Evolutionary conservation across 2,888 invertebrate species (phyloP).

Genomic region (Brachypterus glaber): DNA sequence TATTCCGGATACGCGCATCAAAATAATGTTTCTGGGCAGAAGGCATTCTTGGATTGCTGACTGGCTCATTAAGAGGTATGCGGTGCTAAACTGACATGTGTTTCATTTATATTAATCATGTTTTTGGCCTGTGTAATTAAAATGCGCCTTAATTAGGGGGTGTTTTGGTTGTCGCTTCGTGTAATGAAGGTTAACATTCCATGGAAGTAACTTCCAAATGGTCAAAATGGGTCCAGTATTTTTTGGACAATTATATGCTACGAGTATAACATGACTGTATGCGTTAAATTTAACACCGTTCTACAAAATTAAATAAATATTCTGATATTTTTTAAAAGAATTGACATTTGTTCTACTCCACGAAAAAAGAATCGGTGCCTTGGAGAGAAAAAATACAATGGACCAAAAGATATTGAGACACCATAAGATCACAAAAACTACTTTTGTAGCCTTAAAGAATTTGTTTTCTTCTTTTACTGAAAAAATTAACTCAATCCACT

Average conservation of each 20-base stretch:
- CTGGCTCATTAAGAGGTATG: conserved; percentile 42
- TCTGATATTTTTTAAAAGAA: too few relatives aligned
- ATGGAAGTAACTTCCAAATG: conserved; percentile 14
- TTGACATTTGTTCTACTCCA: too few relatives aligned
- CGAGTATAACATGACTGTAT: too few relatives aligned
- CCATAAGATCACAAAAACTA: too few relatives aligned
- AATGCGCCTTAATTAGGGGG: conserved; percentile 39
- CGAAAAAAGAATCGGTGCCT: too few relatives aligned
- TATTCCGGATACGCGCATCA: conserved; percentile 36
- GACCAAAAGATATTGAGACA: too few relatives aligned
- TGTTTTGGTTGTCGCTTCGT: conserved; percentile 37
- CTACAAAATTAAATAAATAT: too few relatives aligned
- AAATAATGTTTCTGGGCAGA: conserved; percentile 33
- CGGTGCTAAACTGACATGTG: conserved; percentile 43
- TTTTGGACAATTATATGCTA: conserved; percentile 2
- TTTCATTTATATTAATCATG: conserved; percentile 41
- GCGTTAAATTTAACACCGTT: too few relatives aligned
- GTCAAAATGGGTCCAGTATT: not conserved
- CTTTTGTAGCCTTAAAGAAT: too few relatives aligned
- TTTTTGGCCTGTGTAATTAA: conserved; percentile 37
- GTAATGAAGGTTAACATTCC: conserved; percentile 32
- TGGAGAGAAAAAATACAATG: too few relatives aligned
- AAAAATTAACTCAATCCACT: too few relatives aligned
- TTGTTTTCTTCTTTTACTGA: too few relatives aligned
- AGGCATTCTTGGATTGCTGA: conserved; percentile 34